phyloP scores from a whole-genome alignment of 2,888 invertebrate species.

The Drosophila borborema region DNA sequence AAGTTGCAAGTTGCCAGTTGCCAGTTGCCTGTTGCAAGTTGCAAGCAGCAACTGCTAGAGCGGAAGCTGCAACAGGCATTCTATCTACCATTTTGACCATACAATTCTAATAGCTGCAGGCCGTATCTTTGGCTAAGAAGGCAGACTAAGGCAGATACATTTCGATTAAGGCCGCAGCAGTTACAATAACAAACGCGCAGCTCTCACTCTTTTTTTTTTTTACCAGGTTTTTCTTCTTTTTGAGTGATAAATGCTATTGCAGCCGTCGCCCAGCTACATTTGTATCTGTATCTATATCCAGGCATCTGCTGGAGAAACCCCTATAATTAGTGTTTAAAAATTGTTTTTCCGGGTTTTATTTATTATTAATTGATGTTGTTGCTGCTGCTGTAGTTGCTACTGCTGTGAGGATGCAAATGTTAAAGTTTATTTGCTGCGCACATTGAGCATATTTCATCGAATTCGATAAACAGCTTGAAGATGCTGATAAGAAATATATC shows the following conservation, averaged over 20 bases:
- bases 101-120: conserved; percentile 69
- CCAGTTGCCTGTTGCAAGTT: conserved; percentile 2
- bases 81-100: conserved; percentile 57
- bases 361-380: conserved; percentile 54
- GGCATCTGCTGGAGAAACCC: conserved; percentile 39
- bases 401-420: conserved; percentile 26
- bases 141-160: conserved; percentile 38
- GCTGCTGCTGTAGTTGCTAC: conserved; percentile 9
- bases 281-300: conserved; percentile 30
- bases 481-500: conserved; percentile 1
- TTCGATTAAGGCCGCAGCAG: conserved; percentile 44
- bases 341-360: conserved; percentile 67
- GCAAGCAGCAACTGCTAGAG: conserved; percentile 14
- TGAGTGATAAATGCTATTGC: conserved; percentile 61
- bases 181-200: conserved; percentile 14
- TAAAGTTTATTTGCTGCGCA: conserved; percentile 13
- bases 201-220: conserved; percentile 27
- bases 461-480: neutral
- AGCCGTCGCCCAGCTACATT: conserved; percentile 17
- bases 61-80: conserved; percentile 56
- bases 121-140: conserved; percentile 46
- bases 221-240: neutral
- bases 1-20: conserved; percentile 16
- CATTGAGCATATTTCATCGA: neutral
- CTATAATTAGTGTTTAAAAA: conserved; percentile 61